These are phyloP conservation scores for Tetramorium simillimum DNA, from an alignment of 1,140 invertebrate genomes.

Conservation along the genomic window DNA sequence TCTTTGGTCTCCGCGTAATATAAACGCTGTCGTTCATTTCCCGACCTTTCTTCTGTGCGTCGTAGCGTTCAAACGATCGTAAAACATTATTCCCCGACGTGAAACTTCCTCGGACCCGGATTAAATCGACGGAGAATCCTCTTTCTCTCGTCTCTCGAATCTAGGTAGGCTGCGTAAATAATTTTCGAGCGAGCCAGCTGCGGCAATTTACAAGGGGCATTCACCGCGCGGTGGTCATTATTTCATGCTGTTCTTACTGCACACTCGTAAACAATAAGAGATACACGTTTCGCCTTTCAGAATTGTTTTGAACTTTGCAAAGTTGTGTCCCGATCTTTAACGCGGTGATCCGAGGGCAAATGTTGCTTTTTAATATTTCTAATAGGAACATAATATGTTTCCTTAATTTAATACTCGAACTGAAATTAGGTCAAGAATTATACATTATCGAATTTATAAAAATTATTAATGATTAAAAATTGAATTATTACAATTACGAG, in stretches of 20 bases:
- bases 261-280: conserved; percentile 12
- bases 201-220: conserved; percentile 33
- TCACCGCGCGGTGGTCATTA: conserved; percentile 9
- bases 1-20: conserved; percentile 4
- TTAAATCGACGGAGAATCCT: conserved; percentile 17
- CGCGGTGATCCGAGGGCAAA: not conserved
- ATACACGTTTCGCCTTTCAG: not conserved
- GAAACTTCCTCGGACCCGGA: conserved; percentile 36
- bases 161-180: conserved; percentile 38
- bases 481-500: not conserved
- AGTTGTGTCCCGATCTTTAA: not conserved
- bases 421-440: not conserved
- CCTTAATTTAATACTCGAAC: not conserved
- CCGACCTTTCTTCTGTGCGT: conserved; percentile 15
- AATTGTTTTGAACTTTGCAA: not conserved
- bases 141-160: conserved; percentile 7
- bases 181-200: conserved; percentile 44
- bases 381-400: not conserved
- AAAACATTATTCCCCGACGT: conserved; percentile 38
- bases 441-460: not conserved
- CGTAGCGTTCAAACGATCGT: conserved; percentile 32
- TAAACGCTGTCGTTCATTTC: conserved; percentile 33
- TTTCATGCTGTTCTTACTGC: not conserved
- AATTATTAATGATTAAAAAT: not conserved
- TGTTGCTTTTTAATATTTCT: not conserved